Conservation (phyloP, 2,888 invertebrate species). For the Danaus chrysippus region DNA sequence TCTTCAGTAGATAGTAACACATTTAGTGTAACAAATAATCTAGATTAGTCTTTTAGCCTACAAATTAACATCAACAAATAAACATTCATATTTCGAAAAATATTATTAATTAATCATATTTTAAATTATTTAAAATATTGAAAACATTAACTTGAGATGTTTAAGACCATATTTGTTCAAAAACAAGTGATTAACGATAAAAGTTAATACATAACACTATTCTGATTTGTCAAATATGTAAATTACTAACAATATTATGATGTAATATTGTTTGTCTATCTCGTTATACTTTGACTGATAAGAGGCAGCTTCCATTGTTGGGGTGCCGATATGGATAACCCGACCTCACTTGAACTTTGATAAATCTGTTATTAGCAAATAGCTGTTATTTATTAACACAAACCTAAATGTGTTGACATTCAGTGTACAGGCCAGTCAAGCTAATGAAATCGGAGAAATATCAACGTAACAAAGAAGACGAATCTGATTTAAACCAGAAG, state of each 20-base stretch:
- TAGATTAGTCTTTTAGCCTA: too few species aligned
- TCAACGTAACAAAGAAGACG: constrained; percentile 33
- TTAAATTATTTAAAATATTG: too few species aligned
- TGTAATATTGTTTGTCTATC: constrained; percentile 34
- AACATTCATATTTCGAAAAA: too few species aligned
- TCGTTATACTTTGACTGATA: constrained; percentile 38
- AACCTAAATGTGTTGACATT: constrained; percentile 44
- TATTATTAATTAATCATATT: too few species aligned
- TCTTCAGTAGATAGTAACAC: too few species aligned
- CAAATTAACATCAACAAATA: too few species aligned
- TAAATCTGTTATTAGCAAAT: constrained; percentile 56
- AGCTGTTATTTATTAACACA: constrained; percentile 50
- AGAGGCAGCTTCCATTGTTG: constrained; percentile 49
- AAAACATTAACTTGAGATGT: too few species aligned
- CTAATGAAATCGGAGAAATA: constrained; percentile 59
- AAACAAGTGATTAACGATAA: constrained; percentile 1
- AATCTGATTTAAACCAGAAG: constrained; percentile 36
- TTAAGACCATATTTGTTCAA: not conserved
- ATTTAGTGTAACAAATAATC: too few species aligned
- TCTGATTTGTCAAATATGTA: constrained; percentile 8
- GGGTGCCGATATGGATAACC: constrained; percentile 46
- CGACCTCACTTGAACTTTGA: constrained; percentile 67
- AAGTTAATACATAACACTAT: not conserved
- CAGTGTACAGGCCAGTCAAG: constrained; percentile 40
- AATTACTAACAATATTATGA: constrained; percentile 31